A percentile compares a stretch with the other conserved stretches of the same genome.
These are phyloP conservation scores for Schizopygopsis malacanthus DNA, from an alignment of 2,797 vertebrate species.

Conservation along the genomic window DNA sequence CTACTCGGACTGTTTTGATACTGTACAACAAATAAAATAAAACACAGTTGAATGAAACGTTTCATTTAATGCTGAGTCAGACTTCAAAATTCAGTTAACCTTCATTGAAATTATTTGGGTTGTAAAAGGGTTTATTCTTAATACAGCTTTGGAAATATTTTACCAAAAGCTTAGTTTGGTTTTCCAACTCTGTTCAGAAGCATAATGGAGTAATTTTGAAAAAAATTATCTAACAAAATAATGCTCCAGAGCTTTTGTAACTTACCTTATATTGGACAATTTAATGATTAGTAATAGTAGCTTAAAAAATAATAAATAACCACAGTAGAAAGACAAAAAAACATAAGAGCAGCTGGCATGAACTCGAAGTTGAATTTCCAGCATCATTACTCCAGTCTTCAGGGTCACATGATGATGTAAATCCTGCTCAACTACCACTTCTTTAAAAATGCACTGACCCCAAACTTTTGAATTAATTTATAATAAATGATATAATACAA, in stretches of 20 bases:
- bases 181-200: background rate
- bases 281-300: background rate
- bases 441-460: background rate
- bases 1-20: background rate
- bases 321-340: background rate
- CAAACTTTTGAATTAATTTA: background rate
- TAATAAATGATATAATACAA: too few relatives aligned
- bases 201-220: background rate
- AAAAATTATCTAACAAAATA: background rate
- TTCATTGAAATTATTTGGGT: background rate
- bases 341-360: background rate
- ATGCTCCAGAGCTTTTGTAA: background rate
- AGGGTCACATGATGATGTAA: too few relatives aligned
- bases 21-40: background rate
- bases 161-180: background rate
- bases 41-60: background rate
- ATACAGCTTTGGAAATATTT: background rate
- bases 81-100: background rate
- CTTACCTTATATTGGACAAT: background rate
- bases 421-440: background rate
- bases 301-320: background rate
- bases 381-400: background rate
- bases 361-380: background rate
- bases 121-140: background rate
- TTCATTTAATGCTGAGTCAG: background rate